phyloP scores from a whole-genome alignment of 1,140 invertebrate species.

The Oncopeltus fasciatus region DNA sequence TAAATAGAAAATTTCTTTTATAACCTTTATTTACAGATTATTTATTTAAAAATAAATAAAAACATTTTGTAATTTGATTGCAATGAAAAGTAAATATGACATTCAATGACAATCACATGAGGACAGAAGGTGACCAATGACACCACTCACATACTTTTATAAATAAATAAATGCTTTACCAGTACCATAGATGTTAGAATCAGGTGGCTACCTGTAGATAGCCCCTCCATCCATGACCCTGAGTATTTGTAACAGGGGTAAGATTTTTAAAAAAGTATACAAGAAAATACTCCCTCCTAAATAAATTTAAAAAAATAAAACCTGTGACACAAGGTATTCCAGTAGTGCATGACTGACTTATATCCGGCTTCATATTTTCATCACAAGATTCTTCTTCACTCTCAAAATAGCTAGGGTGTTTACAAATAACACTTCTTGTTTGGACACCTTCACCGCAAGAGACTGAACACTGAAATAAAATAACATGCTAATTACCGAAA shows the following conservation, averaged over 20 bases:
- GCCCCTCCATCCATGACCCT: not conserved
- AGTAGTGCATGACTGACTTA: slow-evolving; percentile 42
- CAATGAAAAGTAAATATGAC: too few relatives aligned
- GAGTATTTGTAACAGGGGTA: not conserved
- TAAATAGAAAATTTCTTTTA: too few relatives aligned
- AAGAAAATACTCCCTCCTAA: not conserved
- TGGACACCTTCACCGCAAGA: slow-evolving; percentile 72
- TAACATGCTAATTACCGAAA: too few relatives aligned
- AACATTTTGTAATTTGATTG: too few relatives aligned
- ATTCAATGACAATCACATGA: too few relatives aligned
- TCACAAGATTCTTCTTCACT: slow-evolving; percentile 18
- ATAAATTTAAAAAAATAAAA: not conserved
- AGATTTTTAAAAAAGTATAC: not conserved
- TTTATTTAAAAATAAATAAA: too few relatives aligned
- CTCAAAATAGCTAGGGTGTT: slow-evolving; percentile 31
- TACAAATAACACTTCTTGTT: slow-evolving; percentile 64
- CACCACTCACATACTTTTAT: too few relatives aligned
- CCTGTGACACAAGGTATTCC: slow-evolving; percentile 42
- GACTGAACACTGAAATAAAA: slow-evolving; percentile 57
- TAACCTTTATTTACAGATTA: too few relatives aligned
- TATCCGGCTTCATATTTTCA: slow-evolving; percentile 18
- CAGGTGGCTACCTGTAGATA: not conserved
- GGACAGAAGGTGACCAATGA: too few relatives aligned
- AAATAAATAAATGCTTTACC: too few relatives aligned
- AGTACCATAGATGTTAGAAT: too few relatives aligned